phyloP scores from a whole-genome alignment of 2,797 vertebrate genomes.

The Gephyroberyx darwinii region DNA sequence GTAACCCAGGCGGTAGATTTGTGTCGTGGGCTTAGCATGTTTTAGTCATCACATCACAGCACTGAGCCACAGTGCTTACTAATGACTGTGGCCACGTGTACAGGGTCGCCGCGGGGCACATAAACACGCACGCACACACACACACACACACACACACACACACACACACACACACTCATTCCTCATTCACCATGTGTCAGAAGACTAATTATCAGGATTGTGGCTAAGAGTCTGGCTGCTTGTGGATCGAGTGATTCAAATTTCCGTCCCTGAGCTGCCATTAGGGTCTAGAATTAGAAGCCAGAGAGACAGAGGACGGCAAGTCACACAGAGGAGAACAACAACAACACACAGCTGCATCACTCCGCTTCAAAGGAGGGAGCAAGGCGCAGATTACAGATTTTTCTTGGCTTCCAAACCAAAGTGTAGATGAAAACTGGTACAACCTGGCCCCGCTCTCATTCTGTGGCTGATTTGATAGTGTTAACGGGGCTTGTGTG shows the following conservation, averaged over 20 bases:
- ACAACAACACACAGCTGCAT: conserved; percentile 36
- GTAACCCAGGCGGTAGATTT: neutral
- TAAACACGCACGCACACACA: conserved; percentile 32
- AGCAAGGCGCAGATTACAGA: neutral
- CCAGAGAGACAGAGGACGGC: conserved; percentile 58
- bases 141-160: conserved; percentile 21
- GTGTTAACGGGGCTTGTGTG: conserved; percentile 58
- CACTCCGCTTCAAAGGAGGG: neutral
- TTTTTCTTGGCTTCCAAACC: conserved; percentile 6
- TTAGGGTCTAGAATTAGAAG: conserved; percentile 74
- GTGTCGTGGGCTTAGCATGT: conserved; percentile 41
- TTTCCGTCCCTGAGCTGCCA: conserved; percentile 75
- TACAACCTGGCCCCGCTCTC: conserved; percentile 1
- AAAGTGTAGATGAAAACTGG: neutral
- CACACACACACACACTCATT: conserved; percentile 15
- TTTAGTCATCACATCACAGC: conserved; percentile 66
- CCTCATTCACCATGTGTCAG: conserved; percentile 64
- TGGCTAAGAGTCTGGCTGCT: conserved; percentile 53
- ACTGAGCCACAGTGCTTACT: conserved; percentile 19
- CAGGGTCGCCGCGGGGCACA: conserved; percentile 41
- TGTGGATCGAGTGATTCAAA: conserved; percentile 72
- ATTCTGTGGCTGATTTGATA: conserved; percentile 50
- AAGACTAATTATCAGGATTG: conserved; percentile 72
- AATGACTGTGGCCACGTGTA: conserved; percentile 57
- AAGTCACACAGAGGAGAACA: conserved; percentile 52